Conservation (phyloP, 2,888 invertebrate species). For the Rhingia rostrata region DNA sequence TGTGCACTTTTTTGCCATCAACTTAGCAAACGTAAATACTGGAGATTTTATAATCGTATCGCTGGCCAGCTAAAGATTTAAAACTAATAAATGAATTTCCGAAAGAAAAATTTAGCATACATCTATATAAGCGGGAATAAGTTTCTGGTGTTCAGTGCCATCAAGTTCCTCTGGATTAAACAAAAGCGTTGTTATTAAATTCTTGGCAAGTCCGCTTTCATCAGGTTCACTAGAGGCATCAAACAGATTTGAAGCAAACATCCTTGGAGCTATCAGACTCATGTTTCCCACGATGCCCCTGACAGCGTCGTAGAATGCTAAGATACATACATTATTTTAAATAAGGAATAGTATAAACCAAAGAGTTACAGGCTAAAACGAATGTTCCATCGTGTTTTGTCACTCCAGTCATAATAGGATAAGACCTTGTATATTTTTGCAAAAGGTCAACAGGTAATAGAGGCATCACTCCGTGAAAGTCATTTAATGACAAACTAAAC, state of each 20-base stretch:
- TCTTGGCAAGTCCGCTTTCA: conserved; percentile 76
- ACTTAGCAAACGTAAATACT: conserved; percentile 80
- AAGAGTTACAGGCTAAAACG: conserved; percentile 81
- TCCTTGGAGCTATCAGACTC: conserved; percentile 72
- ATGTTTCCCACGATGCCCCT: conserved; percentile 57
- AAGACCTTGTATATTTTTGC: conserved; percentile 73
- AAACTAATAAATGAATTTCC: not conserved
- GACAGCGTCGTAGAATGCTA: conserved; percentile 75
- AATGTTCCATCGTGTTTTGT: conserved; percentile 84
- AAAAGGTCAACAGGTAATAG: conserved; percentile 57
- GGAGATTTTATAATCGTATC: conserved; percentile 83
- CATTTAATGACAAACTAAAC: conserved; percentile 78
- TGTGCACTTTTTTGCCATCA: conserved; percentile 77
- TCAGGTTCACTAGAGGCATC: conserved; percentile 71
- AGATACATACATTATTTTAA: not conserved
- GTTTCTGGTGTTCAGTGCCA: conserved; percentile 81
- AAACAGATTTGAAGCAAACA: conserved; percentile 55
- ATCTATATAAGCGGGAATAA: conserved; percentile 84
- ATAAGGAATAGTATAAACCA: not conserved
- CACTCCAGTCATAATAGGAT: conserved; percentile 83
- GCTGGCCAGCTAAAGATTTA: conserved; percentile 76
- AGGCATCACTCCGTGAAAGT: conserved; percentile 78
- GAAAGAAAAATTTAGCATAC: conserved; percentile 78
- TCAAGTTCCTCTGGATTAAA: conserved; percentile 80
- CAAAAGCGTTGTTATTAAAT: conserved; percentile 82